Evolutionary conservation across 2,888 invertebrate species (phyloP).

Genomic region (Tenthredo mesomela): DNA sequence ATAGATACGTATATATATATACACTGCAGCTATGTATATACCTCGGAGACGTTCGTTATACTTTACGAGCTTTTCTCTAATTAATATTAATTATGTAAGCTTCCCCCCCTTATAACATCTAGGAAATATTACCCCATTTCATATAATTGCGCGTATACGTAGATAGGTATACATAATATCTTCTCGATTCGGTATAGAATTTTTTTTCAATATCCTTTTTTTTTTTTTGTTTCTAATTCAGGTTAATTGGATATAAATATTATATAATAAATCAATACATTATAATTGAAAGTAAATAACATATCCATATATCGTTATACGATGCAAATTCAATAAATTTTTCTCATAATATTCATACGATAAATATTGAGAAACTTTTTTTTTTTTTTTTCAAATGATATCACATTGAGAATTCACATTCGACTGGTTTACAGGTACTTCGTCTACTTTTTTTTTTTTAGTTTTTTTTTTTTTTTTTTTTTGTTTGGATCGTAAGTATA

Average conservation of each 20-base stretch:
- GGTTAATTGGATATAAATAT: not conserved
- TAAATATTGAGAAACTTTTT: not conserved
- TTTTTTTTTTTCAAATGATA: too few relatives aligned
- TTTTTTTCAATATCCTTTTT: not conserved
- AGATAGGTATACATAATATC: not conserved
- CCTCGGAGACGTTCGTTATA: constrained; percentile 33
- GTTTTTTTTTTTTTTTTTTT: not conserved
- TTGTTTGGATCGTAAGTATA: not conserved
- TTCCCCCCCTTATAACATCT: not conserved
- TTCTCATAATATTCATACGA: too few relatives aligned
- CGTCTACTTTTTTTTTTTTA: not conserved
- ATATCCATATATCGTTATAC: too few relatives aligned
- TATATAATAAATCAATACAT: not conserved
- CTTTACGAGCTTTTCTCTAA: constrained; percentile 35
- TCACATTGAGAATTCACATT: not conserved
- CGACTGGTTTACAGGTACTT: not conserved
- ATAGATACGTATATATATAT: not conserved
- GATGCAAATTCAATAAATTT: too few relatives aligned
- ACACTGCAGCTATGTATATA: not conserved
- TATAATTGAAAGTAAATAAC: not conserved
- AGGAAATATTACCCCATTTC: constrained; percentile 12
- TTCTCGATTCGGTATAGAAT: not conserved
- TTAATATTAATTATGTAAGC: constrained; percentile 40
- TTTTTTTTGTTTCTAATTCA: not conserved
- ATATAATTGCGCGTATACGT: not conserved